Conservation (phyloP, 2,797 vertebrate genomes). For the Apodemus agrarius region DNA sequence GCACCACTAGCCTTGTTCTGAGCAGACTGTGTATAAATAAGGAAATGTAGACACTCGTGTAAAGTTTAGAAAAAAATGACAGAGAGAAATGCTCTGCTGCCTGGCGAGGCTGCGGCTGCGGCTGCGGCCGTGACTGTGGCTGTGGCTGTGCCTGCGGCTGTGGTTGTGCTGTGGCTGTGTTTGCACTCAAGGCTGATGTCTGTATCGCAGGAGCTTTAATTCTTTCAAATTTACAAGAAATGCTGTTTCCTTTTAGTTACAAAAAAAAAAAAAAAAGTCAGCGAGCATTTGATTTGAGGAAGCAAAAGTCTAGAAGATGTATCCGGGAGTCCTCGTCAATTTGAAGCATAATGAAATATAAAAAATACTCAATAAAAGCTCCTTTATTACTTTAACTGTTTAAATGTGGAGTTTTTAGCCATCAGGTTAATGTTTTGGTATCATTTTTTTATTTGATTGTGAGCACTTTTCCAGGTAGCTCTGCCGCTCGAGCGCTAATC, state of each 20-base stretch:
- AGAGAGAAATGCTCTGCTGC: slow-evolving; percentile 56
- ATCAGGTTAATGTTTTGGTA: slow-evolving; percentile 93
- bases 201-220: slow-evolving; percentile 72
- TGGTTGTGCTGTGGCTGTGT: slow-evolving; percentile 63
- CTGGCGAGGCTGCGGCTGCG: not conserved
- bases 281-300: slow-evolving; percentile 84
- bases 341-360: slow-evolving; percentile 95
- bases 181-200: slow-evolving; percentile 70
- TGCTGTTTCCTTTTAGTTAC: slow-evolving; percentile 75
- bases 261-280: slow-evolving; percentile 77
- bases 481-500: slow-evolving; percentile 98
- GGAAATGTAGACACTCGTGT: slow-evolving; percentile 23
- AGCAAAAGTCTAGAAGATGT: slow-evolving; percentile 92
- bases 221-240: slow-evolving; percentile 83
- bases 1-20: not conserved
- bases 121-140: slow-evolving; percentile 61
- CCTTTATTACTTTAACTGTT: slow-evolving; percentile 94
- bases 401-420: slow-evolving; percentile 93
- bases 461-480: slow-evolving; percentile 97
- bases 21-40: slow-evolving; percentile 33
- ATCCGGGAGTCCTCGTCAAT: slow-evolving; percentile 91
- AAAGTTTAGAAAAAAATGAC: slow-evolving; percentile 44
- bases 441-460: slow-evolving; percentile 98
- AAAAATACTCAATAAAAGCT: slow-evolving; percentile 91
- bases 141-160: slow-evolving; percentile 68